Evolutionary conservation across 2,113 vertebrate species (phyloP).

Genomic region (Vombatus ursinus): DNA sequence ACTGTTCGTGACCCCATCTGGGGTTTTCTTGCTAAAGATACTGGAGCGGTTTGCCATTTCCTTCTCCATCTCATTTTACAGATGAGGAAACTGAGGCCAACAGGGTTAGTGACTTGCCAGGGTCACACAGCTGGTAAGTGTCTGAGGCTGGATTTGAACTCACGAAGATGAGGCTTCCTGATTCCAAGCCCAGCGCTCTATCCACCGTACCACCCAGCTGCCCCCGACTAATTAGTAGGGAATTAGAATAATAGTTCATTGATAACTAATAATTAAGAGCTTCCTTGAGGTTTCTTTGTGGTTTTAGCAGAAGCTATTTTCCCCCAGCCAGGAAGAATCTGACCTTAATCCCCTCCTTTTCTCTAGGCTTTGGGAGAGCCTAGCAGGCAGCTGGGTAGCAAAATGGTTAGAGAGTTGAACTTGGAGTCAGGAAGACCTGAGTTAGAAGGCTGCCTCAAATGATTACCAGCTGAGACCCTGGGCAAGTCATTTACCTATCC

Average conservation of each 20-base stretch:
- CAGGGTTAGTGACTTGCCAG: no score
- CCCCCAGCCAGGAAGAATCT: not conserved
- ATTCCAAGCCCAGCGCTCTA: not conserved
- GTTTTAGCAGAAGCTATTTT: not conserved
- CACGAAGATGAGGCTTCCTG: not conserved
- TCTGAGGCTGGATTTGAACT: not conserved
- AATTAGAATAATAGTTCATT: not conserved
- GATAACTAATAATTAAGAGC: not conserved
- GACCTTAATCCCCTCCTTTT: accelerated
- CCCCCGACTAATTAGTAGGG: not conserved
- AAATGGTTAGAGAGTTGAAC: not conserved
- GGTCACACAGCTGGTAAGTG: not conserved
- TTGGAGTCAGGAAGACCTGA: no score
- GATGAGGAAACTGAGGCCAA: no score
- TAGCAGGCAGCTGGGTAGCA: not conserved
- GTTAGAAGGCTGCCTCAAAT: not conserved
- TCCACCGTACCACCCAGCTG: not conserved
- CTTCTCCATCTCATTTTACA: no score
- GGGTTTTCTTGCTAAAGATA: no score
- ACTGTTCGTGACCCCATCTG: no score
- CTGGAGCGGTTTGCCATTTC: no score
- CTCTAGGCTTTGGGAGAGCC: not conserved
- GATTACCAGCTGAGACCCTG: no score
- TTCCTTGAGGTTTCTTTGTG: not conserved
- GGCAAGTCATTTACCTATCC: not conserved